Evolutionary conservation across 2,797 vertebrate genomes (phyloP), one percentile per base, ranked within the genome.

Genomic region (Picus viridis): DNA sequence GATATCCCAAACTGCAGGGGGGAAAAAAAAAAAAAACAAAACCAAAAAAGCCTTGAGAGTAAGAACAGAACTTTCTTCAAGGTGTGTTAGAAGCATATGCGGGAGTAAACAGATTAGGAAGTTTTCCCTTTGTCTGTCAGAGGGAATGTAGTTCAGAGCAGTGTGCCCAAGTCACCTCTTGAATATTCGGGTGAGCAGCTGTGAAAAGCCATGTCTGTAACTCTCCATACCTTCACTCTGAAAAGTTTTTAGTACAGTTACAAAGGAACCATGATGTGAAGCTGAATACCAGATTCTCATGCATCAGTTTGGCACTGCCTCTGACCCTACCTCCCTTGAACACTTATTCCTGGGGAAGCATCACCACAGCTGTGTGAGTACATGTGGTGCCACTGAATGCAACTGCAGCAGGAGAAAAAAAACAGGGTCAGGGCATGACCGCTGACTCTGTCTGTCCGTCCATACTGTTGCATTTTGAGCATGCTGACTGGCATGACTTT

Each of bases 121-220:
- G 1, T 78, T 56, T 86, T 71, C 30, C 30, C 26, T 16, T 47
- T 1, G 1, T 82, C 23, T 2, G 3, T 2, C 0, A 8, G 41
- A 5, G 1, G 43, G 71, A 78, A 64, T 67, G 45, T 22, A 54
- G 36, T 45, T 83, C 68, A 22, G 20, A 81, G 77, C 43, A 45
- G 12, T 12, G 26, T 65, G 62, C 51, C 45, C 70, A 58, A 72
- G 36, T 30, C 49, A 67, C 2, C 12, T 64, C 24, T 61, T 51
- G 30, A 71, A 56, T 70, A 70, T 77, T 61, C 64, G 24, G 19
- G 6, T 9, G 19, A 61, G 49, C 15, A 68, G 58, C 22, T 45
- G 64, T 62, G 59, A 45, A 71, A 14, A 79, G 10, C 54, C 12
- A 2, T 32, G 29, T 23, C 34, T 56, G 5, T 76, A n/a, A 34